Evolutionary conservation across 2,113 vertebrate species (phyloP).

Genomic region (Apteryx mantelli): DNA sequence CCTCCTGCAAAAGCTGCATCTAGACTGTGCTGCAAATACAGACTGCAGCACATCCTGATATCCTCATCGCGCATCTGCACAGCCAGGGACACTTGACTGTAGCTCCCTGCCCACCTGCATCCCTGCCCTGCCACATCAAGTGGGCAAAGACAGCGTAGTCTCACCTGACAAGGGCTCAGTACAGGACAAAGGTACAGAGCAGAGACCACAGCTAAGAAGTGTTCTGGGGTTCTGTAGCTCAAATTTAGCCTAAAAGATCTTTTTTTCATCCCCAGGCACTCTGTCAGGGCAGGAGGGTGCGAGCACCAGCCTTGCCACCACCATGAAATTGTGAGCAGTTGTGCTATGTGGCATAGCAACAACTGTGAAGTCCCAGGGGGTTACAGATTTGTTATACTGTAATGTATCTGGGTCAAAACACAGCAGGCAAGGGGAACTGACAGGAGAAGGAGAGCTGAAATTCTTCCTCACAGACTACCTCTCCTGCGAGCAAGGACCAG

Average conservation of each 20-base stretch:
- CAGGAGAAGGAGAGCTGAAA: neutral
- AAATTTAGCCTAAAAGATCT: neutral
- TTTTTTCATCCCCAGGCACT: neutral
- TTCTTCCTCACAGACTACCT: neutral
- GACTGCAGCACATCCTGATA: neutral
- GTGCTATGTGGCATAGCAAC: neutral
- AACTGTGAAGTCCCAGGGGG: neutral
- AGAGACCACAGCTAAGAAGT: neutral
- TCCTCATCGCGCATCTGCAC: fast-evolving
- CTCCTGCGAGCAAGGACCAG: neutral
- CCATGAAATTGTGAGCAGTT: constrained; percentile 18
- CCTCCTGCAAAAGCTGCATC: neutral
- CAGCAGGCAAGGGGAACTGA: neutral
- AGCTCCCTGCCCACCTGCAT: neutral
- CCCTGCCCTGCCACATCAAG: neutral
- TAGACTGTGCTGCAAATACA: neutral
- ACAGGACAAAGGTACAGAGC: neutral
- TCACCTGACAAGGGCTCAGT: neutral
- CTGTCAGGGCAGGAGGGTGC: neutral
- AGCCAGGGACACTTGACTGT: neutral
- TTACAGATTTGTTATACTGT: neutral
- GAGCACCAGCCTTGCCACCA: neutral
- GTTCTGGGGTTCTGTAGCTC: neutral
- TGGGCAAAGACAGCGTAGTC: neutral
- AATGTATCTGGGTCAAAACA: constrained; percentile 37